These are phyloP conservation scores for Acromyrmex echinatior DNA, from an alignment of 1,140 invertebrate genomes.

Conservation along the genomic window DNA sequence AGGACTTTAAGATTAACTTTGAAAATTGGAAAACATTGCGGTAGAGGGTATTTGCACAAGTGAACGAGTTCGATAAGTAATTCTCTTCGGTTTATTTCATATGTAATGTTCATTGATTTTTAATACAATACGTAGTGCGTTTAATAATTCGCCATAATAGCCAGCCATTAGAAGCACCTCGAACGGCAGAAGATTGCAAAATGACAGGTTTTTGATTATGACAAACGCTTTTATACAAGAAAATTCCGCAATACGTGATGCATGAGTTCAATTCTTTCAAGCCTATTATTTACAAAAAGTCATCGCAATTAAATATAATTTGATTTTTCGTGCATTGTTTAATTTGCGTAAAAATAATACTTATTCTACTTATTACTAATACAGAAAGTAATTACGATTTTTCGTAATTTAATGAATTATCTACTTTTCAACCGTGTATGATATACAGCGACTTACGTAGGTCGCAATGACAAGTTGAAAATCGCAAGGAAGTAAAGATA, in stretches of 20 bases:
- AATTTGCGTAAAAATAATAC: conserved; percentile 14
- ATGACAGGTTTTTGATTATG: conserved; percentile 16
- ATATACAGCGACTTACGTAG: not conserved
- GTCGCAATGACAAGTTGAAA: not conserved
- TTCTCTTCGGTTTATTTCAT: conserved; percentile 72
- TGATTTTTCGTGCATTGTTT: conserved; percentile 1
- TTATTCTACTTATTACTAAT: conserved; percentile 21
- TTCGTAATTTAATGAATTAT: not conserved
- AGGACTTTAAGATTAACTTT: not conserved
- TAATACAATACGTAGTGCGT: conserved; percentile 71
- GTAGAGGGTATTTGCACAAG: not conserved
- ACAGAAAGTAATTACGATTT: conserved; percentile 1
- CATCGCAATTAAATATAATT: not conserved
- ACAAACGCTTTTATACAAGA: not conserved
- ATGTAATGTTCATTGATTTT: conserved; percentile 70
- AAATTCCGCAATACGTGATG: not conserved
- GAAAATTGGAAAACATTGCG: not conserved
- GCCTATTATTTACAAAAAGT: conserved; percentile 2
- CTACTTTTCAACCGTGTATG: not conserved
- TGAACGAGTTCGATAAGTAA: conserved; percentile 10
- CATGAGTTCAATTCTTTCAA: not conserved
- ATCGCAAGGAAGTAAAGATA: not conserved
- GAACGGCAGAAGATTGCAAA: not conserved
- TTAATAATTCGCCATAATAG: conserved; percentile 62
- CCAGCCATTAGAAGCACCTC: conserved; percentile 55